Evolutionary conservation across 92 coral and sea anemone species (phyloP), one percentile per base, ranked within the genome.

Genomic region (Actinostola sp.): DNA sequence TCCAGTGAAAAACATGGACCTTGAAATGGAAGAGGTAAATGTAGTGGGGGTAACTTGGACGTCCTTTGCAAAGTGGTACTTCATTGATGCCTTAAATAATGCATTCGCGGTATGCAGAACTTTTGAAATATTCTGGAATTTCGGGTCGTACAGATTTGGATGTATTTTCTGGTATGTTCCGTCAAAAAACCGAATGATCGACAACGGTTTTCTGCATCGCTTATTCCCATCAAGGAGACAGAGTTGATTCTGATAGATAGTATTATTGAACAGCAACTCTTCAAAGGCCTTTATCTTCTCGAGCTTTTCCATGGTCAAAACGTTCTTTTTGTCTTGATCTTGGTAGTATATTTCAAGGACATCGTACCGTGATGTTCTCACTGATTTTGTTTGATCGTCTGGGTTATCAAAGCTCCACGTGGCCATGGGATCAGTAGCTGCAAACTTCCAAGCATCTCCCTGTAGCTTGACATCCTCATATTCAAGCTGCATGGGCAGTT

Each of bases 371-470:
- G 64, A 34, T 0, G 67, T 15, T 13, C 80, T 48, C 26, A 38
- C 66, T 46, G 82, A 56, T 30, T 72, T 74, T 12, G 73, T 44
- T 50, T 82, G 80, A 14, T 63, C 84, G 12, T 79, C 78, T 0
- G 85, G 82, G 32, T 71, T 42, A 23, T 57, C 63, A 3, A 78
- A 79, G 39, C 63, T 84, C 66, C 88, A 72, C 10, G 74, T 84
- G 10, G 73, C 46, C 20, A 78, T 74, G 29, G 81, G 51, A 33
- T 85, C 94, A 67, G 68, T 45, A 45, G 71, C 82, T 21, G 57
- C 93, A 49, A 60, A 78, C 38, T 78, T 75, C 89, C 89, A 88
- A 17, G 93, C 93, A 24, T 84, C 93, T 19, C 77, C 78, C 23
- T 77, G 89, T 0, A 88, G 82, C 42, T 83, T 88, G 24, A 89